These are phyloP conservation scores for Stegodyphus dumicola DNA, from an alignment of 1,140 invertebrate species.

Conservation along the genomic window DNA sequence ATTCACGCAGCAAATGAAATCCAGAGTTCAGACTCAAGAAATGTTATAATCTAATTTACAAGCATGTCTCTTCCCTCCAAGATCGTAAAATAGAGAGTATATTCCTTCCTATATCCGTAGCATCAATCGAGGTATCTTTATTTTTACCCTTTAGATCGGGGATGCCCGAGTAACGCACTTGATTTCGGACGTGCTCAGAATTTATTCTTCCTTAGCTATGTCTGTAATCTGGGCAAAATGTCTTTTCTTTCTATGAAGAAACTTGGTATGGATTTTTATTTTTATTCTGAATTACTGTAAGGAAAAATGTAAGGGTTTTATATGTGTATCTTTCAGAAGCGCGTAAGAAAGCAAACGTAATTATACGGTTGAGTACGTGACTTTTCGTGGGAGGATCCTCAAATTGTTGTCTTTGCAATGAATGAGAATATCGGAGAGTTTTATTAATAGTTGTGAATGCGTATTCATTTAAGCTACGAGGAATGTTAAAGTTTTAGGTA, in stretches of 20 bases:
- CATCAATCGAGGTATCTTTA: slow-evolving; percentile 1
- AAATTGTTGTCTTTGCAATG: too few relatives aligned
- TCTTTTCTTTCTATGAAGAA: slow-evolving; percentile 27
- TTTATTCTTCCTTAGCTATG: slow-evolving; percentile 45
- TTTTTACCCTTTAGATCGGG: slow-evolving; percentile 24
- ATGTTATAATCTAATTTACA: slow-evolving; percentile 59
- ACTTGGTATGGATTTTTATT: slow-evolving; percentile 10
- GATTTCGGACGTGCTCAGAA: slow-evolving; percentile 52
- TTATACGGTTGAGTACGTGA: slow-evolving; percentile 27
- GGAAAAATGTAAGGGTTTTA: not conserved
- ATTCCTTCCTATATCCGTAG: not conserved
- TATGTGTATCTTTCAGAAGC: not conserved
- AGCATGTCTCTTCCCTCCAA: slow-evolving; percentile 11
- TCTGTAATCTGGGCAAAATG: slow-evolving; percentile 49
- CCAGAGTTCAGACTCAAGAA: slow-evolving; percentile 7
- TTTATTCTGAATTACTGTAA: not conserved
- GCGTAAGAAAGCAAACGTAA: slow-evolving; percentile 9
- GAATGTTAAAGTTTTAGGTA: too few relatives aligned
- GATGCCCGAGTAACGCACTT: slow-evolving; percentile 7
- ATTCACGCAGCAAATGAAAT: slow-evolving; percentile 49
- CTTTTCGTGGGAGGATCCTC: not conserved
- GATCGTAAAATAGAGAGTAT: slow-evolving; percentile 46
- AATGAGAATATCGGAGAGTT: too few relatives aligned
- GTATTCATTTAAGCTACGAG: too few relatives aligned
- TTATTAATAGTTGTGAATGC: too few relatives aligned